Evolutionary conservation across 2,113 vertebrate genomes (phyloP), one percentile per base, ranked within the genome.

Genomic region (Bagarius yarrelli): DNA sequence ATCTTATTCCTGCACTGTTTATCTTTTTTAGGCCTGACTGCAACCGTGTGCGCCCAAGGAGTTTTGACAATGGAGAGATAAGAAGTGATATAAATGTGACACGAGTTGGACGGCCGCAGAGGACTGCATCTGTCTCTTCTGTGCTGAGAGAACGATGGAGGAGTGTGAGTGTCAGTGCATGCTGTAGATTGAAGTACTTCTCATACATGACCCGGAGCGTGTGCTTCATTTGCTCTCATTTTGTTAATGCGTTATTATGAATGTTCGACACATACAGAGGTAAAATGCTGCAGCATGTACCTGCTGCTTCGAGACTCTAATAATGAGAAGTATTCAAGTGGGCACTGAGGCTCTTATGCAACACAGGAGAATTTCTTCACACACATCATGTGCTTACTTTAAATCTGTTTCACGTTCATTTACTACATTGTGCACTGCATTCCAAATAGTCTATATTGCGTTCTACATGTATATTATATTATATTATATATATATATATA

Each of bases 61-160:
- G 70, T 71, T 76, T 50, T 64, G 72, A 81, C 79, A 70, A 86
- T 86, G 57, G 66, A 79, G 82, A 81, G 85, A 52, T 75, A 36
- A 27, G 32, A 74, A 76, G 44, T 79, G 74, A 86, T 83, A 81
- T 86, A 70, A 83, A 79, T 85, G 78, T 47, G 52, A 52, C 34
- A 69, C 74, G 75, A 79, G 73, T 81, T 56, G 56, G 40, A 60
- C 36, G 84, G 82, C 34, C 63, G 63, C 25, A 19, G 36, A 18
- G 18, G 44, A 53, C 57, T 66, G 30, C 72, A 21, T 56, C 50
- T 70, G 5, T 30, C 73, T 64, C 73, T 79, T 74, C 78, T 81
- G 63, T 79, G 81, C 81, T 81, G 75, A 85, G 78, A 78, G 82
- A 52, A 69, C 79, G 82, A 83, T 84, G 74, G 52, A 53, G 53